A percentile compares a stretch with the other conserved stretches of the same genome.
Evolutionary conservation across 2,797 vertebrate species (phyloP).

Genomic region (Mormyrus hasselquistii): DNA sequence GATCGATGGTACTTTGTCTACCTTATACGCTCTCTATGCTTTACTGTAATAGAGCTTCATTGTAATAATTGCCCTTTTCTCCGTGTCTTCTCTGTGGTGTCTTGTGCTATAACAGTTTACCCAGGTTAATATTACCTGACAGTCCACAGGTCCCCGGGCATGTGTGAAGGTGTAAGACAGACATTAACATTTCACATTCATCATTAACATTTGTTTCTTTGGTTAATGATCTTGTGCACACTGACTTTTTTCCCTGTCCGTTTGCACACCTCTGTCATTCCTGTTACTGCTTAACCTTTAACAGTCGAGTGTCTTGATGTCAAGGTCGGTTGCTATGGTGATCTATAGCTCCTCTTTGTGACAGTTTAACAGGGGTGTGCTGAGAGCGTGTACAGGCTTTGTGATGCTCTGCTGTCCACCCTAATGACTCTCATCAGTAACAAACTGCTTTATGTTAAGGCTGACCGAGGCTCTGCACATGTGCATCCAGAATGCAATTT

Average conservation of each 20-base stretch:
- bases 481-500: not conserved
- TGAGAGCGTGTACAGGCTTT: not conserved
- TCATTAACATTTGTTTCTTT: not conserved
- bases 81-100: not conserved
- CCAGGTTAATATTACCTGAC: not conserved
- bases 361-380: not conserved
- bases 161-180: not conserved
- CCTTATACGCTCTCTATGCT: slow-evolving; percentile 43
- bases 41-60: slow-evolving; percentile 59
- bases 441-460: not conserved
- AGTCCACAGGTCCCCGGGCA: not conserved
- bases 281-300: not conserved
- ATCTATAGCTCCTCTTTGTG: not conserved
- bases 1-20: slow-evolving; percentile 57
- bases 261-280: not conserved
- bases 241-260: not conserved
- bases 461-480: not conserved
- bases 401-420: not conserved
- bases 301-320: not conserved
- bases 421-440: not conserved
- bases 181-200: not conserved
- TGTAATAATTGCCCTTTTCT: slow-evolving; percentile 23
- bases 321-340: not conserved
- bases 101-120: not conserved
- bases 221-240: not conserved